Base-by-base conservation (phyloP, 2,797 vertebrate genomes). In the Caiman crocodilus region DNA sequence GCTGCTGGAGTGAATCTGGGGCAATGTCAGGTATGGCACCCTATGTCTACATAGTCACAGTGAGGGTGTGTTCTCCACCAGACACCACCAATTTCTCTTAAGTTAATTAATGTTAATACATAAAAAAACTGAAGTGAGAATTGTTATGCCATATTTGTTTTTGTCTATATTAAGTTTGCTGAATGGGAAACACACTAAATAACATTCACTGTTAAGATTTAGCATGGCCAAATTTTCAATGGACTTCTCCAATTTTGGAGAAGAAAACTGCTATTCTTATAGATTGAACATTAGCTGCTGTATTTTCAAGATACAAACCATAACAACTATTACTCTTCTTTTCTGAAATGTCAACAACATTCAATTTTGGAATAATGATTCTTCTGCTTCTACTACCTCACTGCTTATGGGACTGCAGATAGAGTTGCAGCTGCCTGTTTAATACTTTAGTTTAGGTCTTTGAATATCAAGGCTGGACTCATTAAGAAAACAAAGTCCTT, bases 1-100 rank as follows among this genome's bases (percentile, higher is more conserved):
- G 71, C 71, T 58, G 58, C 0, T 1, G 50, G 15, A 6, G 14
- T 0, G 6, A 1, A 0, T 15, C 63, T 26, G 0, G 1, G 21
- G 63, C 58, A 65, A 16, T 67, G 28, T 17, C 64, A 30, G n/a
- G n/a, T 30, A 67, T 20, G 18, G n/a, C 64, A 67, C 42, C 64
- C 30, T n/a, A 16, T n/a, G 28, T 71, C 32, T 35, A 6, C 30
- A 35, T 18, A 71, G 18, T 71, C 67, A 35, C 12, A 35, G 32
- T 21, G 42, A 5, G 18, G 21, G 17, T 42, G 67, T 13, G 21
- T 13, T 42, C 20, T 71, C 32, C 42, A 23, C 20, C 8, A 13
- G 67, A 71, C 32, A 35, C 21, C 67, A 59, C 7, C 1, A 3
- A 7, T 3, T 56, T 58, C 10, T 25, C 67, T 57, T 25, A 76